These are phyloP conservation scores for Poecile montanus DNA, from an alignment of 2,797 vertebrate species.

Conservation along the genomic window DNA sequence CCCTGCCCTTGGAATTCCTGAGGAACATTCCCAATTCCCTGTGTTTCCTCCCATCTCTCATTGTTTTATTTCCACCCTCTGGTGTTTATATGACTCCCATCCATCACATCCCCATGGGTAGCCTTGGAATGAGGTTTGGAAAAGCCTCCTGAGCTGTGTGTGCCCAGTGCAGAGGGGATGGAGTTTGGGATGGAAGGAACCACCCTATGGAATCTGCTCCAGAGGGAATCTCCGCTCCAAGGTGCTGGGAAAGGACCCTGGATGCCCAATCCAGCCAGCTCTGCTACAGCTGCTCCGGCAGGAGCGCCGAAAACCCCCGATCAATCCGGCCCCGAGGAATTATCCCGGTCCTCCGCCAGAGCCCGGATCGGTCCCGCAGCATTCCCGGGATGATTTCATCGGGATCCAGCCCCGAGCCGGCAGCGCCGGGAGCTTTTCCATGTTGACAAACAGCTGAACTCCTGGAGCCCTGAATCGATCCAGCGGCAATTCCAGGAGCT, in stretches of 20 bases:
- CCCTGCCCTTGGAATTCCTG: background rate
- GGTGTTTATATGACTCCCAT: background rate
- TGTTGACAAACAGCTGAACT: background rate
- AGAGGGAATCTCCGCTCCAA: background rate
- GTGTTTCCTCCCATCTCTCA: background rate
- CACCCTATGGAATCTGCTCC: background rate
- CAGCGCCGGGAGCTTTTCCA: background rate
- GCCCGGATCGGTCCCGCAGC: background rate
- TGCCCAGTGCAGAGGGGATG: background rate
- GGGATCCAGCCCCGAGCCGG: background rate
- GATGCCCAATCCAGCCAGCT: background rate
- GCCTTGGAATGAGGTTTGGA: background rate
- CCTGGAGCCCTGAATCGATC: background rate
- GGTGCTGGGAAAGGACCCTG: background rate
- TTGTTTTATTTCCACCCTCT: background rate
- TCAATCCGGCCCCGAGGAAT: background rate
- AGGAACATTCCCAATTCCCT: background rate
- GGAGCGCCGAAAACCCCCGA: background rate
- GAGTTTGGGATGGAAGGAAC: background rate
- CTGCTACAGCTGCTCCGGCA: rapidly evolving
- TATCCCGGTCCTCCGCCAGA: background rate
- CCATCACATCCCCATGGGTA: background rate
- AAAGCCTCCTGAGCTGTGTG: background rate
- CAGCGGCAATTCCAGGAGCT: slow-evolving; percentile 3
- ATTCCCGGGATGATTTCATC: background rate